Evolutionary conservation across 1,140 invertebrate genomes (phyloP), one percentile per base, ranked within the genome.

Genomic region (Lerema accius): DNA sequence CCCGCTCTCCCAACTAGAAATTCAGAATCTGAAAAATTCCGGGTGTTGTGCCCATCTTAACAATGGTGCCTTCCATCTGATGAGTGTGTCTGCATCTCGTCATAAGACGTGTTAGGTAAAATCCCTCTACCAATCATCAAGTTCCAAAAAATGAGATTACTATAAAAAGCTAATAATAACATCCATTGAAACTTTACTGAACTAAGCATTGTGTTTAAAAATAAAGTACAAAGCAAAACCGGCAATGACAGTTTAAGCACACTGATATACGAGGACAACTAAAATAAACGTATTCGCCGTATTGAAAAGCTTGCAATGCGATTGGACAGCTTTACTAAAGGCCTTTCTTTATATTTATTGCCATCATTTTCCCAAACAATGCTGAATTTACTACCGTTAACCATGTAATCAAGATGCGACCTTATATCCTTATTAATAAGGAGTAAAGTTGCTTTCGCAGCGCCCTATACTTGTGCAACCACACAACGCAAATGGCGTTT

Each of bases 341-440:
- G 69, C 71, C 66, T 81, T 76, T 69, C 71, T 73, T 75, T 86
- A 78, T 78, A 84, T 83, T 86, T 86, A 86, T 86, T 83, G 71
- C 84, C 76, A 73, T 86, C 84, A 86, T 83, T 84, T 82, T 76
- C 70, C 76, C 81, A 86, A 82, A 86, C 81, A 83, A 86, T 78
- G 65, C 78, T 65, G 60, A 50, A 67, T 61, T 68, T 63, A 53
- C 78, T 63, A 74, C 68, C 62, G 42, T 69, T 70, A 53, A 13
- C 45, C 17, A 14, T 14, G 42, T 17, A 13, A 17, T 42, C 15
- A 19, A 46, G 28, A 65, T 39, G 15, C 14, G 32, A 13, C 13
- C 59, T 43, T 13, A 49, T 5, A 32, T 6, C 48, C 62, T 63
- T 74, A 66, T 58, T 16, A 28, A 16, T 46, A 70, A 6, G 19